phyloP scores from a whole-genome alignment of 2,797 vertebrate species.

The Meda fulgida region DNA sequence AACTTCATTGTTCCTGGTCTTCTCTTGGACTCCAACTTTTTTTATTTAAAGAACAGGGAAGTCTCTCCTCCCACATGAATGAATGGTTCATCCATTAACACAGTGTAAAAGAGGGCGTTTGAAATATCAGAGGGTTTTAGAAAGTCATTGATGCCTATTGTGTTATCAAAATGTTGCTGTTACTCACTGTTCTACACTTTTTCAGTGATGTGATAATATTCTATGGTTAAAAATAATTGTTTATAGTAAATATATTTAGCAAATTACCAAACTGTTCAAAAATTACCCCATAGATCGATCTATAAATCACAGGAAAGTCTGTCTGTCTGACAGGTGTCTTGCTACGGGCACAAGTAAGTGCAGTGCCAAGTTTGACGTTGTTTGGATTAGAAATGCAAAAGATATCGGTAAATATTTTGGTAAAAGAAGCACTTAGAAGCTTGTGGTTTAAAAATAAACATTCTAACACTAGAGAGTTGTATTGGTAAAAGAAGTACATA shows the following conservation, averaged over 20 bases:
- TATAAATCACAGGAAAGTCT: too few species aligned
- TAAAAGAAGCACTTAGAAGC: too few species aligned
- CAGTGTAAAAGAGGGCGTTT: conserved; percentile 21
- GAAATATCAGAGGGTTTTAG: background rate
- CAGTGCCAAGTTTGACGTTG: too few species aligned
- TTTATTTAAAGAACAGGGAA: conserved; percentile 50
- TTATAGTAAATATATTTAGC: background rate
- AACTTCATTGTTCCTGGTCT: conserved; percentile 66
- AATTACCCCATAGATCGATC: background rate
- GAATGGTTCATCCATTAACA: conserved; percentile 73
- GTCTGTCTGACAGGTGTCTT: background rate
- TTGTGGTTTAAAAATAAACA: too few species aligned
- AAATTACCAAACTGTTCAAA: background rate
- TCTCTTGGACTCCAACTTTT: conserved; percentile 82
- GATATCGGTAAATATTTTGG: too few species aligned
- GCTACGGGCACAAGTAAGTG: too few species aligned
- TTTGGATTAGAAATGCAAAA: too few species aligned
- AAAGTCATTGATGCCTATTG: too few species aligned
- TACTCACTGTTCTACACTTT: background rate
- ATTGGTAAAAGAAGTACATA: too few species aligned
- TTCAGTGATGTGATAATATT: background rate
- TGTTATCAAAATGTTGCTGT: background rate
- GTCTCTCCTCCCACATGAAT: conserved; percentile 60
- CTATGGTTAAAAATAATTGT: background rate
- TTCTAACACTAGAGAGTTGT: too few species aligned